A percentile compares a stretch with the other conserved stretches of the same genome.
These are phyloP conservation scores for Aporophyla lueneburgensis DNA, from an alignment of 2,888 invertebrate species.

Conservation along the genomic window DNA sequence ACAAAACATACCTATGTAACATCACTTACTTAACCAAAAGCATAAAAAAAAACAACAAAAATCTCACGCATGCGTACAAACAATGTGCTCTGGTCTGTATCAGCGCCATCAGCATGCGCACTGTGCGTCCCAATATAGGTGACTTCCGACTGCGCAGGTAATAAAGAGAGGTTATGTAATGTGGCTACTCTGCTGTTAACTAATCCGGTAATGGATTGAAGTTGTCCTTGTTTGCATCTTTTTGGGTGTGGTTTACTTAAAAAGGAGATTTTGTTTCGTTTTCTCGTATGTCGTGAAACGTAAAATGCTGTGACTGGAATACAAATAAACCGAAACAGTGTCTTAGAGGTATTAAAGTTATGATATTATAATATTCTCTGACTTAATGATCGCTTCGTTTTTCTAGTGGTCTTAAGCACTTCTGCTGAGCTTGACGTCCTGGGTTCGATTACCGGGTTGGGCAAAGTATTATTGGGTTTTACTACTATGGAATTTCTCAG, in stretches of 20 bases:
- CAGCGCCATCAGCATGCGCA: slow-evolving; percentile 43
- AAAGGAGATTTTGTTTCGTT: neutral
- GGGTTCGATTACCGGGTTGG: too few relatives aligned
- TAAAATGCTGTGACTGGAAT: too few relatives aligned
- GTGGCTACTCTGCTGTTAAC: slow-evolving; percentile 32
- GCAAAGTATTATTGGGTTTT: too few relatives aligned
- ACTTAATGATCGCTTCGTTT: too few relatives aligned
- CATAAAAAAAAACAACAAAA: slow-evolving; percentile 20
- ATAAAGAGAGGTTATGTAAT: slow-evolving; percentile 52
- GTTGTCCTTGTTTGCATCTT: slow-evolving; percentile 37
- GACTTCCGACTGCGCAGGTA: slow-evolving; percentile 57
- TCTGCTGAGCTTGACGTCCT: too few relatives aligned
- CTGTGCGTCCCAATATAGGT: slow-evolving; percentile 53
- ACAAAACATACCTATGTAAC: neutral
- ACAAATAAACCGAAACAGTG: too few relatives aligned
- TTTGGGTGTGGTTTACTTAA: neutral
- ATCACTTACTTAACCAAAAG: slow-evolving; percentile 2
- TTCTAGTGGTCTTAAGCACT: too few relatives aligned
- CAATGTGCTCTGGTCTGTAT: slow-evolving; percentile 42
- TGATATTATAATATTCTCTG: too few relatives aligned
- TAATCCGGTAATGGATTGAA: slow-evolving; percentile 29
- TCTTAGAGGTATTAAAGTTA: too few relatives aligned
- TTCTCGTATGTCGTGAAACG: too few relatives aligned
- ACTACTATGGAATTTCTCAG: too few relatives aligned
- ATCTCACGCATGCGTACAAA: slow-evolving; percentile 48